Evolutionary conservation across 2,797 vertebrate genomes (phyloP).

Genomic region (Muscicapa striata): DNA sequence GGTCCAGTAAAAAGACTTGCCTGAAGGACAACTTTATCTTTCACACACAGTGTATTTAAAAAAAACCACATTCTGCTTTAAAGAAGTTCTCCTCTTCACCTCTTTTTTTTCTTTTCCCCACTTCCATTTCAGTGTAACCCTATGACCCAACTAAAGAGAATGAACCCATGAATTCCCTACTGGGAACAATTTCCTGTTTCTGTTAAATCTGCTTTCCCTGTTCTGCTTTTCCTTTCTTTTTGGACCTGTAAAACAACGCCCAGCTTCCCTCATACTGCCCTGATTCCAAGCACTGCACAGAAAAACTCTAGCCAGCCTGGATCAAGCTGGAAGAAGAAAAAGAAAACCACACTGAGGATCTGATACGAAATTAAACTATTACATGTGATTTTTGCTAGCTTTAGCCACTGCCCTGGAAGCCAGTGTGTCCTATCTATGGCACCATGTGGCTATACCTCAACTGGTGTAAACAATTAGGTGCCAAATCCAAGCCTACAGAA

Average conservation of each 20-base stretch:
- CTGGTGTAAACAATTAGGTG: background rate
- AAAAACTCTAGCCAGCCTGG: slow-evolving; percentile 77
- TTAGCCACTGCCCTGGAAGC: background rate
- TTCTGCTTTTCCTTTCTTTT: slow-evolving; percentile 78
- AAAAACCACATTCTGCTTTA: background rate
- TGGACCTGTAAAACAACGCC: slow-evolving; percentile 83
- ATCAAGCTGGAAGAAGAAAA: slow-evolving; percentile 80
- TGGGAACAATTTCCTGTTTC: slow-evolving; percentile 81
- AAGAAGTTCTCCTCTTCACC: background rate
- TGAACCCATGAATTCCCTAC: slow-evolving; percentile 83
- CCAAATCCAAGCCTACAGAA: background rate
- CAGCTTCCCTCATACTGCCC: slow-evolving; percentile 77
- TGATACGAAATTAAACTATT: slow-evolving; percentile 72
- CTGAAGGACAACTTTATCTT: background rate
- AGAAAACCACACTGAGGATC: slow-evolving; percentile 75
- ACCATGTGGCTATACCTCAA: background rate
- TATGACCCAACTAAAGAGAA: slow-evolving; percentile 73
- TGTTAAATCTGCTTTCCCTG: slow-evolving; percentile 80
- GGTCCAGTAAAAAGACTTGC: background rate
- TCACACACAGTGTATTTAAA: background rate
- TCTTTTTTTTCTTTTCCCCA: background rate
- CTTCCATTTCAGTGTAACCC: slow-evolving; percentile 68
- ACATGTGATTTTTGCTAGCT: background rate
- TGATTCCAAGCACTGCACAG: slow-evolving; percentile 66
- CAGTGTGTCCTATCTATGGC: background rate